Percentiles rank a stretch among this genome's conserved stretches.
Evolutionary conservation across 2,888 invertebrate genomes (phyloP).

Genomic region (Eupithecia dodoneata): DNA sequence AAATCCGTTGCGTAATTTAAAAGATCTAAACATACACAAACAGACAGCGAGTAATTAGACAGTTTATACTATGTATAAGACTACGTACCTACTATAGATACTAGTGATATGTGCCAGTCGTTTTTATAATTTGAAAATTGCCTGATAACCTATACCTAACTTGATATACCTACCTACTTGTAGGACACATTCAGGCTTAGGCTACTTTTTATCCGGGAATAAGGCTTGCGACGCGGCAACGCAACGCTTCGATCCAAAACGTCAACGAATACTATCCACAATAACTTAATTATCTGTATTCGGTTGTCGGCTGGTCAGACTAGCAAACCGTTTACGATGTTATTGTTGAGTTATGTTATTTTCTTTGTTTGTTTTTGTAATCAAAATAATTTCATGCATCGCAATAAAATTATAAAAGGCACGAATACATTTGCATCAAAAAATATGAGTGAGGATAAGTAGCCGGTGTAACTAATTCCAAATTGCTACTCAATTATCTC

Average conservation of each 20-base stretch:
- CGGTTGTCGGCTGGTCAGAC: neutral
- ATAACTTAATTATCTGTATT: neutral
- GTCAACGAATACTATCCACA: neutral
- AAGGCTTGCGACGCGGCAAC: too few relatives aligned
- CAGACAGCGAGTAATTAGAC: too few relatives aligned
- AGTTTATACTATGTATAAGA: too few relatives aligned
- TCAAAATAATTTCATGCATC: slow-evolving; percentile 36
- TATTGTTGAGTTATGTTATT: neutral
- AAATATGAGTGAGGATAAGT: slow-evolving; percentile 46
- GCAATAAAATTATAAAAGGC: slow-evolving; percentile 22
- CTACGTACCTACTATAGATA: too few relatives aligned
- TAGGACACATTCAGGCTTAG: neutral
- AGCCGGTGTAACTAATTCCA: slow-evolving; percentile 64
- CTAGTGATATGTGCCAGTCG: too few relatives aligned
- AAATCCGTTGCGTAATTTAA: too few relatives aligned
- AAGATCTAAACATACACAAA: too few relatives aligned
- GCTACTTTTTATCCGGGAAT: neutral
- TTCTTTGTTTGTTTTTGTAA: slow-evolving; percentile 27
- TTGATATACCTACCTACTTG: too few relatives aligned
- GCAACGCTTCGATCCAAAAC: too few relatives aligned
- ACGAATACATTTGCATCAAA: slow-evolving; percentile 31
- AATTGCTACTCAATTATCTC: slow-evolving; percentile 68
- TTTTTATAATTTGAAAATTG: neutral
- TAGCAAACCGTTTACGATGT: neutral
- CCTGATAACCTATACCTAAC: too few relatives aligned